Base-by-base conservation (phyloP, 92 coral and sea anemone species). In the Palythoa caribaeorum region DNA sequence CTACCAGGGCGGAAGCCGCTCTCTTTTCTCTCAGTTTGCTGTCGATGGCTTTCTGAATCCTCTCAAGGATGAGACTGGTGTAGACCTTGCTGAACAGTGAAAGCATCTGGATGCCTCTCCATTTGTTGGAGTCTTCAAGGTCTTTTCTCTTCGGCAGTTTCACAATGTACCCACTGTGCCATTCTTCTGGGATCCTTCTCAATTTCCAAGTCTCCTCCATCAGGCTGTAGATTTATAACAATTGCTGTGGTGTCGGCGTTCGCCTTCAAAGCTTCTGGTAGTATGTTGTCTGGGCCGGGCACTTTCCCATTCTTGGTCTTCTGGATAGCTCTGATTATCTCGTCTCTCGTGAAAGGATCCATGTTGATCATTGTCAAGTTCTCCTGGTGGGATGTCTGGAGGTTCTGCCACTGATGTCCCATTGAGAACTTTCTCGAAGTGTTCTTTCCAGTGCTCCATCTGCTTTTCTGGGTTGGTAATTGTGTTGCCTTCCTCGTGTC, bases 181-280 rank as follows among this genome's bases (percentile, higher is more conserved):
- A 79, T 2, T 79, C 70, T 79, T 62, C 62, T 79, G 70, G 84
- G 2, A 79, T 40, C 57, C 68, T 21, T n/a, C 47, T 38, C 39
- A 54, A 37, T 16, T 52, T 69, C 84, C 28, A 28, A 28, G 28
- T 28, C 28, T 28, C 28, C 28, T 28, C 28, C 28, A 28, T 28
- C 28, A 28, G 28, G 28, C 28, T 28, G 28, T 28, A 28, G 28
- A 28, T 28, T 28, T 28, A 28, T 28, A 28, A 28, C 84, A 53
- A 21, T 38, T 16, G 38, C 20, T 52, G 9, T 50, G 35, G 69
- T 28, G 16, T 50, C 28, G 6, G 68, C 9, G 20, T 80, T 73
- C 21, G 86, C 86, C 52, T 80, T 80, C 73, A 80, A n/a, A 19
- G 74, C 74, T 62, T 80, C 86, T 55, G 74, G 54, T 14, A 38